Base-by-base conservation (phyloP, 2,888 invertebrate genomes). In the Deilephila porcellus region DNA sequence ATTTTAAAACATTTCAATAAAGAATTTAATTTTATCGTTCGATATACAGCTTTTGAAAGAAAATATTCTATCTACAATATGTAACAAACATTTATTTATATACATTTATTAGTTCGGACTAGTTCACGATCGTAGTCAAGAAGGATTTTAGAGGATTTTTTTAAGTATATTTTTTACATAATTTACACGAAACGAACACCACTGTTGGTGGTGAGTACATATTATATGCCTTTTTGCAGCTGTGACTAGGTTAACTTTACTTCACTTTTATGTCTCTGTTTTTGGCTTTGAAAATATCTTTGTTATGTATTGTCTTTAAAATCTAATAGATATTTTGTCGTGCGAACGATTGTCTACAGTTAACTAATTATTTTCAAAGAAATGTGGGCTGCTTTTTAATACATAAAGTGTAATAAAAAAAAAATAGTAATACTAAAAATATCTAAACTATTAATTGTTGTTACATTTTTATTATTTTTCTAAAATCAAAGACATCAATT, bases 61-160 rank as follows among this genome's bases (percentile, higher is more conserved):
- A 93, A 59, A 93, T 91, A 89, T 88, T 93, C 94, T 94, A 94
- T 94, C 94, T 94, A 94, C 91, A 94, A 94, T 94, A 93, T 87
- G 91, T 94, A 94, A 94, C 94, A 93, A 94, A 94, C 92, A 93
- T 93, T 91, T 93, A 93, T 92, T 92, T 94, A 93, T 94, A 86
- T 94, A 94, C 94, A 94, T 89, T 92, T 91, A 92, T 86, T 90
- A 91, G 88, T 92, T 91, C 90, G 93, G 94, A 94, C 94, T 94
- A 94, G 94, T 93, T 93, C 89, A 88, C 89, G 86, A 90, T 92
- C 85, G 86, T 91, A 91, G 90, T 92, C 91, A 86, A 93, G 92
- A 90, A 88, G 85, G 80, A 59, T 64, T 67, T 67, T 71, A 74
- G 82, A 84, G 81, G 78, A 4, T 56, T n/a, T 78, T 82, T 83